These are phyloP conservation scores for Idaea straminata DNA, from an alignment of 2,888 invertebrate genomes.

Conservation along the genomic window DNA sequence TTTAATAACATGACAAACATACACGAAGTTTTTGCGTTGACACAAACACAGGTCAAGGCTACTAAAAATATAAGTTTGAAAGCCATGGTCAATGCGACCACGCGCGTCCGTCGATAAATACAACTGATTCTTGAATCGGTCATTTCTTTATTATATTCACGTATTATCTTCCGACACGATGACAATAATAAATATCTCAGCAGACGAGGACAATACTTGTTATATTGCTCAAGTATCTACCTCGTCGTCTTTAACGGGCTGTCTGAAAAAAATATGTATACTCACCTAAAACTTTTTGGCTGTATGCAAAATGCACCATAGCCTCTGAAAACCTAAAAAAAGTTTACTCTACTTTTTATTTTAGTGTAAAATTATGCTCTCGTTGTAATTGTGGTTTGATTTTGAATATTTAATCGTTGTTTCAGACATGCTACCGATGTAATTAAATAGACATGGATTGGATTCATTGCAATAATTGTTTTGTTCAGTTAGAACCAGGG, in stretches of 20 bases:
- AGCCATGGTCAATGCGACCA: slow-evolving; percentile 68
- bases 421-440: not conserved
- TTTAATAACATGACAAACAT: slow-evolving; percentile 45
- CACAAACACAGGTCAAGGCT: slow-evolving; percentile 54
- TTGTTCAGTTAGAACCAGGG: slow-evolving; percentile 66
- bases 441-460: slow-evolving; percentile 61
- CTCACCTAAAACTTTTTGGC: not conserved
- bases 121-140: slow-evolving; percentile 42
- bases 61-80: slow-evolving; percentile 57
- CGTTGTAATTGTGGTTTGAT: slow-evolving; percentile 3
- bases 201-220: slow-evolving; percentile 4
- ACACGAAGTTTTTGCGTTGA: slow-evolving; percentile 63
- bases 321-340: not conserved
- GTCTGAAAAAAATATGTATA: not conserved
- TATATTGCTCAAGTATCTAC: not conserved
- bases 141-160: slow-evolving; percentile 64
- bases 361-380: not conserved
- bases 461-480: slow-evolving; percentile 78
- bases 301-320: not conserved
- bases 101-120: slow-evolving; percentile 52
- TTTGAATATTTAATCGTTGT: slow-evolving; percentile 16
- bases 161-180: slow-evolving; percentile 34
- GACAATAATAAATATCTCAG: slow-evolving; percentile 10
- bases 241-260: not conserved
- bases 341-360: not conserved